Evolutionary conservation across 2,113 vertebrate species (phyloP), one percentile per base, ranked within the genome.

Genomic region (Zosterops lateralis): DNA sequence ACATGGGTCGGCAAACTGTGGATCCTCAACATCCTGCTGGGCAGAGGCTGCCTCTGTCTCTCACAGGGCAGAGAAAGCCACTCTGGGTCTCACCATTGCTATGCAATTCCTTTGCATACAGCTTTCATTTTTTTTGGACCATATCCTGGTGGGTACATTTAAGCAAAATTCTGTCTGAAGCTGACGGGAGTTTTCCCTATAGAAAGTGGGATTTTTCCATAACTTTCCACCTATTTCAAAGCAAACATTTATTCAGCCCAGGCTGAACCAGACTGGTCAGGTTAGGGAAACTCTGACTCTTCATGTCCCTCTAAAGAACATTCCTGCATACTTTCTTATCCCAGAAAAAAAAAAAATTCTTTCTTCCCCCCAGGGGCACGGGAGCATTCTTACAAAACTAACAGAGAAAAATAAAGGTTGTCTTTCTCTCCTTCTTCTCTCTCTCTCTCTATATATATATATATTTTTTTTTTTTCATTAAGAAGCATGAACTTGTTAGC

Each of bases 201-300:
- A 54, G 64, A 84, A 96, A 82, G 25, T 7, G 11, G 45, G 16
- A 72, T 60, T 93, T 95, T 94, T 85, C 66, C 62, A 40, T 60
- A 68, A n/a, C 31, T 81, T 86, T 61, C 53, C 32, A 38, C 12
- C 5, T 16, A 29, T 95, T 94, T 94, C 73, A 93, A 94, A 90
- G 80, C n/a, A 90, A 87, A 68, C 5, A 9, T 90, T 86, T 81
- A 68, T 24, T 25, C 40, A 54, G 29, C 7, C 42, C 19, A 58
- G 29, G 56, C 10, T 87, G 34, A 89, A 70, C 26, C 62, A 79
- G 74, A 66, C 32, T 70, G 38, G 47, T 87, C 61, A 76, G 70
- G 6, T 53, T 73, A 87, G 26, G 51, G 48, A 91, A 92, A 84
- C 67, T 6, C 26, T 54, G 24, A n/a, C 8, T 89, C 56, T 68